phyloP scores from a whole-genome alignment of 2,113 vertebrate species.

The Mesoclemmys tuberculata region DNA sequence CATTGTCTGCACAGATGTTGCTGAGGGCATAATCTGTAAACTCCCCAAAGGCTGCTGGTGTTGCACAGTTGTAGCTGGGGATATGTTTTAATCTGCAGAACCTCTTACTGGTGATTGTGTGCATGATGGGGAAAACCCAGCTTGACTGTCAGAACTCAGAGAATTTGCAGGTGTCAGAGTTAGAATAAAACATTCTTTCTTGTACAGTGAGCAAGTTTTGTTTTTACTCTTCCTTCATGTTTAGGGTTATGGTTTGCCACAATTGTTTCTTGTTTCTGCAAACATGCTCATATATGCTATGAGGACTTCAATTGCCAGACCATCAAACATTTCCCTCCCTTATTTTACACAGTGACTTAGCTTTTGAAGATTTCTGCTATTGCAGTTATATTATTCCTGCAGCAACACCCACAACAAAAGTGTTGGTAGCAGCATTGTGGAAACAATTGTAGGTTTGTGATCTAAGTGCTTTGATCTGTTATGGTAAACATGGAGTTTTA shows the following conservation, averaged over 20 bases:
- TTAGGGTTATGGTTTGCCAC: neutral
- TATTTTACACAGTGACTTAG: neutral
- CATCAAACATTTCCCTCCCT: neutral
- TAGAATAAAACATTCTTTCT: neutral
- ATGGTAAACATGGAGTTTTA: neutral
- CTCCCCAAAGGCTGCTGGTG: neutral
- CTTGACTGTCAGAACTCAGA: rapidly evolving
- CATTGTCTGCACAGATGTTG: neutral
- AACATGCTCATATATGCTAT: neutral
- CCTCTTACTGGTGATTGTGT: neutral
- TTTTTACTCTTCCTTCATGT: neutral
- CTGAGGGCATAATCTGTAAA: neutral
- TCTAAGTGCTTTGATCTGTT: neutral
- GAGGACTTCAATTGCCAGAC: neutral
- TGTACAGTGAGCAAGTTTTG: neutral
- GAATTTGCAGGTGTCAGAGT: neutral
- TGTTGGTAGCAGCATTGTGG: neutral
- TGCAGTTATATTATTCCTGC: neutral
- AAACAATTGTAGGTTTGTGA: neutral
- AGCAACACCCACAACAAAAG: neutral
- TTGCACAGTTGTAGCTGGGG: neutral
- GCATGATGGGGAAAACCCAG: rapidly evolving
- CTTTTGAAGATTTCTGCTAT: conserved; percentile 3
- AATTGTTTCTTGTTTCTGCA: neutral
- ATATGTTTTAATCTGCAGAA: neutral